Evolutionary conservation across 1,140 invertebrate genomes (phyloP), one percentile per base, ranked within the genome.

Genomic region (Asobara japonica): DNA sequence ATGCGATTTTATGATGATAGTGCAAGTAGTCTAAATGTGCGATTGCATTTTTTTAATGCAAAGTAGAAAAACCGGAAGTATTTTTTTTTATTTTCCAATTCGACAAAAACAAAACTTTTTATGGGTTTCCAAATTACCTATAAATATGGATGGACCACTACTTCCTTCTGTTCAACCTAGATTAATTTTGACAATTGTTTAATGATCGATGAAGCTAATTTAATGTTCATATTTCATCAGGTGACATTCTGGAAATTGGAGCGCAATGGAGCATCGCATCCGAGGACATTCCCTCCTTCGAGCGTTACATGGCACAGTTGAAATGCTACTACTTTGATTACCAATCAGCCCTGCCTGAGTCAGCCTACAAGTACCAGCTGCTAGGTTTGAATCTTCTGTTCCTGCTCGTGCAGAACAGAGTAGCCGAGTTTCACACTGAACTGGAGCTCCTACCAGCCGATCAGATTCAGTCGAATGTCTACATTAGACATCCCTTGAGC

Each of bases 261-360:
- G 97, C 96, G 29, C 95, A 97, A 87, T 97, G 95, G 92, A 97
- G 96, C 76, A 97, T 99, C 74, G 93, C 93, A 25, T 92, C 89
- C 22, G 94, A 96, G 87, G 95, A 99, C 88, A 96, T 98, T 69
- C 95, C 95, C 76, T 92, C 96, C 0, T 99, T 99, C 88, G 97
- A 99, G 84, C 90, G 97, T 81, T 98, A 97, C 77, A 97, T 98
- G 92, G 95, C 97, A 18, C 97, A 99, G 86, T 85, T 99, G 20
- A 99, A 99, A 87, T 96, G 95, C 83, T 99, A 99, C 82, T 99
- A 99, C 85, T 95, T 98, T 84, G 97, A 99, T 89, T 99, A 98
- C 84, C 96, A 96, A 90, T 95, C 91, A 85, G 90, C 93, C 76
- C 88, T 99, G 30, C 93, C 95, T 45, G 96, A 98, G 85, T 99